Percentiles rank a stretch among this genome's conserved stretches.
Evolutionary conservation across 2,888 invertebrate genomes (phyloP).

Genomic region (Idaea biselata): DNA sequence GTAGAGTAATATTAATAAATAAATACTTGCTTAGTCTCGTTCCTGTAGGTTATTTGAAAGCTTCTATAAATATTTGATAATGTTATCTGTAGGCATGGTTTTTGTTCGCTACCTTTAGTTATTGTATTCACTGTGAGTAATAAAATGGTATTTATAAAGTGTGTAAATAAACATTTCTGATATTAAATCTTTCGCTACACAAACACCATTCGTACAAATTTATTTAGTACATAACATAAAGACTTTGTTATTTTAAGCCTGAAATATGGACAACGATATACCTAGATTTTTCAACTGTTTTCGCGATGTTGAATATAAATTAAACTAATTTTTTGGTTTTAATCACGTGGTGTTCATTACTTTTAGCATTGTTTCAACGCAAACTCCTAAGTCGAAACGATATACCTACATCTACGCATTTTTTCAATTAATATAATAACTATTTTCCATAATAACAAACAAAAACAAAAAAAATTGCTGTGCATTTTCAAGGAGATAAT

Average conservation of each 20-base stretch:
- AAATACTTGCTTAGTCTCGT: slow-evolving; percentile 9
- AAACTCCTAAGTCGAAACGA: too few relatives aligned
- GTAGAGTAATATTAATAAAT: slow-evolving; percentile 19
- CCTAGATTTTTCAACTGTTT: too few relatives aligned
- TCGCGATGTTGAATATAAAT: too few relatives aligned
- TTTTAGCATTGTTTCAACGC: too few relatives aligned
- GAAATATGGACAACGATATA: background rate
- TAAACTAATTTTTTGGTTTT: too few relatives aligned
- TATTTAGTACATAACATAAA: background rate
- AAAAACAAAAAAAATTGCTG: too few relatives aligned
- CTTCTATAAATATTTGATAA: slow-evolving; percentile 5
- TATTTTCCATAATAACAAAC: background rate
- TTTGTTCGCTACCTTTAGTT: background rate
- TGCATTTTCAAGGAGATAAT: too few relatives aligned
- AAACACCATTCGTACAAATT: background rate
- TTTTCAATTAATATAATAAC: too few relatives aligned
- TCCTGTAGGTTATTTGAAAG: slow-evolving; percentile 4
- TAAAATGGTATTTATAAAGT: slow-evolving; percentile 4
- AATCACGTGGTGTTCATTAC: too few relatives aligned
- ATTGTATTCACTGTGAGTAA: too few relatives aligned
- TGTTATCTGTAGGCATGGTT: slow-evolving; percentile 1
- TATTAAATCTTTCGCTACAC: slow-evolving; percentile 8
- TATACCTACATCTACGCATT: slow-evolving; percentile 6
- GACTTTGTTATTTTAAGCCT: background rate
- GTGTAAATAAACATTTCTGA: slow-evolving; percentile 9